Evolutionary conservation across 2,113 vertebrate species (phyloP).

Genomic region (Philantomba maxwellii): DNA sequence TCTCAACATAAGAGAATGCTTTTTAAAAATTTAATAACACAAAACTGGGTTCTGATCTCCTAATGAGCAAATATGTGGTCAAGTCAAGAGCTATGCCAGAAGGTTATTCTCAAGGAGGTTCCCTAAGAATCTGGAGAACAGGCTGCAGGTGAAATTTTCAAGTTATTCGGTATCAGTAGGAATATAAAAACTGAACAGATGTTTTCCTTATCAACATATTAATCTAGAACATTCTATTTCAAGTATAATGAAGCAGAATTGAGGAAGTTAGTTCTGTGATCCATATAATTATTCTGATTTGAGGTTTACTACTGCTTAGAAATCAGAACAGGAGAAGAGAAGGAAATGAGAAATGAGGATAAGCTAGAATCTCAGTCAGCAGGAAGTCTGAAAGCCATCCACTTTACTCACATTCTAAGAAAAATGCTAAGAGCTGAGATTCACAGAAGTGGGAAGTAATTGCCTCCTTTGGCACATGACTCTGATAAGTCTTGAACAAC

Average conservation of each 20-base stretch:
- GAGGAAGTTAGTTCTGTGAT: slow-evolving; percentile 12
- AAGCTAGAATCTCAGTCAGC: background rate
- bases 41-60: background rate
- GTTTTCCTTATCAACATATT: slow-evolving; percentile 42
- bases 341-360: background rate
- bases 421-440: background rate
- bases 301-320: background rate
- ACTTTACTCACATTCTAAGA: background rate
- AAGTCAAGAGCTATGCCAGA: background rate
- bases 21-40: background rate
- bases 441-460: background rate
- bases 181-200: background rate
- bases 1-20: background rate
- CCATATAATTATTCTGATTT: background rate
- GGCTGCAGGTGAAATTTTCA: background rate
- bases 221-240: background rate
- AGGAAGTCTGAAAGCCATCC: background rate
- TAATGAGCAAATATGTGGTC: background rate
- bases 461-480: background rate
- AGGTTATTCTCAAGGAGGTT: background rate
- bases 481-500: background rate
- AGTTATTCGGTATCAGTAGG: background rate
- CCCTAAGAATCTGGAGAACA: background rate
- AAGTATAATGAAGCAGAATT: background rate
- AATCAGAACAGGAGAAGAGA: background rate